phyloP scores from a whole-genome alignment of 2,888 invertebrate species.

The Spilosoma lubricipeda region DNA sequence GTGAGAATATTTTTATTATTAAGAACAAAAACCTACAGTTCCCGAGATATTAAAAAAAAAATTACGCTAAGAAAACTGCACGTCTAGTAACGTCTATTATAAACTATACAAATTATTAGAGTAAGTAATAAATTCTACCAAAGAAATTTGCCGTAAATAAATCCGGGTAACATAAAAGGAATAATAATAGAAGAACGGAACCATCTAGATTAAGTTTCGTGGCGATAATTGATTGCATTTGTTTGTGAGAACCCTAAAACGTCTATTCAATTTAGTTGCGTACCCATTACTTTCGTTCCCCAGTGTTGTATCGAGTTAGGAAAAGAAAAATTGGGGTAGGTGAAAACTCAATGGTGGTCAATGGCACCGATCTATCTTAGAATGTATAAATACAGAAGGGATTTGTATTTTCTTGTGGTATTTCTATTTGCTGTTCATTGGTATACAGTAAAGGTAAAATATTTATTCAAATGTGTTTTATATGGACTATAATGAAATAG shows the following conservation, averaged over 20 bases:
- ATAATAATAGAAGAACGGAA: slow-evolving; percentile 37
- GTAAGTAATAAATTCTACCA: background rate
- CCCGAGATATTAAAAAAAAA: too few species aligned
- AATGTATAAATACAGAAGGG: slow-evolving; percentile 26
- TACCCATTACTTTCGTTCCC: slow-evolving; percentile 33
- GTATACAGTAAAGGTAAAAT: background rate
- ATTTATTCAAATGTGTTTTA: background rate
- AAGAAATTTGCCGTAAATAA: slow-evolving; percentile 37
- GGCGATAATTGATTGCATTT: slow-evolving; percentile 52
- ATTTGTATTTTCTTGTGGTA: slow-evolving; percentile 5
- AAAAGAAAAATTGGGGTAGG: slow-evolving; percentile 39
- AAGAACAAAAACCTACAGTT: too few species aligned
- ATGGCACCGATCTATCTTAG: slow-evolving; percentile 19
- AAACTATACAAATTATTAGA: background rate
- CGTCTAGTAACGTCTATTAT: too few species aligned
- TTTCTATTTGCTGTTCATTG: background rate
- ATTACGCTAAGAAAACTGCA: too few species aligned
- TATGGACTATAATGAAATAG: background rate
- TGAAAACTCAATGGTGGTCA: slow-evolving; percentile 20
- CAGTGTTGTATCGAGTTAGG: slow-evolving; percentile 25
- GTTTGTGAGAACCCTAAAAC: slow-evolving; percentile 47
- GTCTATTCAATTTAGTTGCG: slow-evolving; percentile 50
- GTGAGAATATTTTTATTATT: too few species aligned
- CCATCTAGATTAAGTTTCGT: slow-evolving; percentile 34
- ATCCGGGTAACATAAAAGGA: slow-evolving; percentile 24